Percentiles rank a stretch among this genome's conserved stretches.
Evolutionary conservation across 1,140 invertebrate species (phyloP).

Genomic region (Goniozus legneri): DNA sequence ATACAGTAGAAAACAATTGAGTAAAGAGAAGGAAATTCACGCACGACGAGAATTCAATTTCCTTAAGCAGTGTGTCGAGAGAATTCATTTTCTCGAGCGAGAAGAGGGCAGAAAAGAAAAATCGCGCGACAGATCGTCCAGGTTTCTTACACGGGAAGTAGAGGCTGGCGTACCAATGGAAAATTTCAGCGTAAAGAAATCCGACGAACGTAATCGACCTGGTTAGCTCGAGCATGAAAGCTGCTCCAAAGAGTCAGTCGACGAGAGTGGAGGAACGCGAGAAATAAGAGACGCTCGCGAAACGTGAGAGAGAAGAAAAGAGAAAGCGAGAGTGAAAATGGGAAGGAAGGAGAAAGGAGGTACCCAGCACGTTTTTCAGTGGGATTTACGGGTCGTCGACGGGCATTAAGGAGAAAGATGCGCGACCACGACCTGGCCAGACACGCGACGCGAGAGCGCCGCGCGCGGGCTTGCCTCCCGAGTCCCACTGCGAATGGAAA

Average conservation of each 20-base stretch:
- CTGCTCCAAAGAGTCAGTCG: not conserved
- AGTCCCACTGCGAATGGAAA: no score
- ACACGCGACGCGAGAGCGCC: constrained; percentile 14
- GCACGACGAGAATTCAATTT: no score
- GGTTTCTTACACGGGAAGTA: no score
- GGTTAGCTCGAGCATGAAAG: constrained; percentile 23
- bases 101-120: no score
- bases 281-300: not conserved
- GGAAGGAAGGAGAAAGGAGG: not conserved
- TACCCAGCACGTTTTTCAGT: constrained; percentile 20
- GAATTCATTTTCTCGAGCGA: no score
- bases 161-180: no score
- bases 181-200: constrained; percentile 16
- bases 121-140: no score
- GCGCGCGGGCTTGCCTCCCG: not conserved
- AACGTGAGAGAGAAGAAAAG: not conserved
- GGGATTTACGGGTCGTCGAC: constrained; percentile 27
- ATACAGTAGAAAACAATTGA: no score
- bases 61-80: no score
- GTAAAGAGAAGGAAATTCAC: no score
- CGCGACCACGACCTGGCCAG: constrained; percentile 16
- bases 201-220: constrained; percentile 25
- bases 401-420: constrained; percentile 27
- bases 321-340: not conserved
- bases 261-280: not conserved